Conservation (phyloP, 2,888 invertebrate genomes). For the Alloplasta piceator region DNA sequence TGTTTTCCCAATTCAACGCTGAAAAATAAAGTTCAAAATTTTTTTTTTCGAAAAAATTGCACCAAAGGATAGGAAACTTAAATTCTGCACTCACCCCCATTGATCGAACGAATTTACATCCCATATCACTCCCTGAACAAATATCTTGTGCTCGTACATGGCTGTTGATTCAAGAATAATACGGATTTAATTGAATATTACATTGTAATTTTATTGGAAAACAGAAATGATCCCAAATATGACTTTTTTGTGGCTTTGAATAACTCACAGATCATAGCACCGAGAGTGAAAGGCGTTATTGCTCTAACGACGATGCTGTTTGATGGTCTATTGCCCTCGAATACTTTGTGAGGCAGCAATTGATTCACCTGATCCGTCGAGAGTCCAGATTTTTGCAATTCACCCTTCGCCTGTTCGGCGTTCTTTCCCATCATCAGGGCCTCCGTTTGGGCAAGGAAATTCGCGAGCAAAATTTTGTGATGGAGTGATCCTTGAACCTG, state of each 20-base stretch:
- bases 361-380: slow-evolving; percentile 89
- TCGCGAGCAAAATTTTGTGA: slow-evolving; percentile 97
- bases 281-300: slow-evolving; percentile 96
- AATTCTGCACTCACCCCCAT: slow-evolving; percentile 91
- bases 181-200: neutral
- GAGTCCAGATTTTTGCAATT: slow-evolving; percentile 92
- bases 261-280: slow-evolving; percentile 93
- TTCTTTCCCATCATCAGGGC: slow-evolving; percentile 95
- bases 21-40: slow-evolving; percentile 48
- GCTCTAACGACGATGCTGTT: slow-evolving; percentile 97
- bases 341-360: slow-evolving; percentile 97
- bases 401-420: slow-evolving; percentile 88
- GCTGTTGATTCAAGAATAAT: slow-evolving; percentile 85
- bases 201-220: neutral
- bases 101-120: slow-evolving; percentile 99
- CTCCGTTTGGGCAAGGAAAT: slow-evolving; percentile 99
- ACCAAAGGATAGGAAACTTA: neutral
- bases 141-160: slow-evolving; percentile 99
- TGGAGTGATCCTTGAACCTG: slow-evolving; percentile 89
- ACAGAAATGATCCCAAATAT: neutral
- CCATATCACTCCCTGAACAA: slow-evolving; percentile 99
- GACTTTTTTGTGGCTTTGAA: slow-evolving; percentile 21
- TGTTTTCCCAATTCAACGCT: slow-evolving; percentile 99
- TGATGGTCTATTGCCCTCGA: slow-evolving; percentile 98
- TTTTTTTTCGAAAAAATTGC: slow-evolving; percentile 26